phyloP scores from a whole-genome alignment of 2,113 vertebrate species.

The Etia nguti region DNA sequence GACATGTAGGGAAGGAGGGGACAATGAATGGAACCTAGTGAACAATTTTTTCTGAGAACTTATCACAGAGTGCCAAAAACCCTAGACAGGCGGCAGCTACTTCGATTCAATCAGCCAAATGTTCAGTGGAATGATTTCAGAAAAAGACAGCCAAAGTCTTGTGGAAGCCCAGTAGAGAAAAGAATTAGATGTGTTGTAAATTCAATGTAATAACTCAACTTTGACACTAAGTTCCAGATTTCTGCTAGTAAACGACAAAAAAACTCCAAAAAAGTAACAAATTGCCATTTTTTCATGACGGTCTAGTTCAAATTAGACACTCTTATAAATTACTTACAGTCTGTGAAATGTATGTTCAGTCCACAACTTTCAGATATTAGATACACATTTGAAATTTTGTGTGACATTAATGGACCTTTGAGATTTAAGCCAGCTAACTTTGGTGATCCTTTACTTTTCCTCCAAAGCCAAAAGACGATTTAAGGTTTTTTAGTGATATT shows the following conservation, averaged over 20 bases:
- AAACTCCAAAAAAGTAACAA: not conserved
- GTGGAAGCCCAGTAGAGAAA: not conserved
- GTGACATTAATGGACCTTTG: not conserved
- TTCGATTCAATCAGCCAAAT: slow-evolving; percentile 16
- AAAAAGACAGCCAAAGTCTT: not conserved
- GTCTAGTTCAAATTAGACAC: not conserved
- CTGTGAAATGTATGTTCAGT: not conserved
- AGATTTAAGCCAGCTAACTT: not conserved
- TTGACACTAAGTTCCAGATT: not conserved
- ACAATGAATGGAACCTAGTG: slow-evolving; percentile 15
- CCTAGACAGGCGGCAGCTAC: not conserved
- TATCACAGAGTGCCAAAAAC: slow-evolving; percentile 8
- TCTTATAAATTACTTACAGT: not conserved
- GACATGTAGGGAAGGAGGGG: not conserved
- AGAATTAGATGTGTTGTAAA: not conserved
- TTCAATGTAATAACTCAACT: not conserved
- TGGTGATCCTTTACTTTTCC: not conserved
- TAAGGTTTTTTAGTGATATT: not conserved
- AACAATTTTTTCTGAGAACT: slow-evolving; percentile 10
- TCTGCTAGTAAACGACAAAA: not conserved
- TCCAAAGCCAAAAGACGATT: not conserved
- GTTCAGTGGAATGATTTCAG: not conserved
- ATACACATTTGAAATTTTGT: not conserved
- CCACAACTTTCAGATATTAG: not conserved
- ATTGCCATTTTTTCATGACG: not conserved